phyloP scores from a whole-genome alignment of 1,140 invertebrate genomes.

The Drosophila auraria region DNA sequence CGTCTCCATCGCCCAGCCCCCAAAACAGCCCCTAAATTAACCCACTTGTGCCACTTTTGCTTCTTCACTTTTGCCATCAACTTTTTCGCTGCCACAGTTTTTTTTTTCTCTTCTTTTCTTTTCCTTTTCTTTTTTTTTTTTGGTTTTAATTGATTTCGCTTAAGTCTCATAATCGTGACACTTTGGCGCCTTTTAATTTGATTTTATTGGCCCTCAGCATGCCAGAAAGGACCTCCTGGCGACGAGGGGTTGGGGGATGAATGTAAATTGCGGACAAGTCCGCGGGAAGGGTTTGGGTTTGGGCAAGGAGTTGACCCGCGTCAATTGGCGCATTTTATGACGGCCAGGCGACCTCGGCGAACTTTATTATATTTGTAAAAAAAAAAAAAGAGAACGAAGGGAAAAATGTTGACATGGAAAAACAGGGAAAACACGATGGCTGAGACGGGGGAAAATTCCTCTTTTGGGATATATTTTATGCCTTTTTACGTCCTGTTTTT shows the following conservation, averaged over 20 bases:
- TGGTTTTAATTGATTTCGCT: constrained; percentile 79
- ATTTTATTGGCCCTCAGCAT: constrained; percentile 80
- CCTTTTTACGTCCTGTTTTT: constrained; percentile 34
- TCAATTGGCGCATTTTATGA: constrained; percentile 79
- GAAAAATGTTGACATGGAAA: constrained; percentile 27
- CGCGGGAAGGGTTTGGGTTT: background rate
- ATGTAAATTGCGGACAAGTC: background rate
- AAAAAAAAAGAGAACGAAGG: background rate
- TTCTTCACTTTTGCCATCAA: constrained; percentile 10
- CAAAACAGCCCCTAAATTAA: constrained; percentile 18
- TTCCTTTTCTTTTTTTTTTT: constrained; percentile 12
- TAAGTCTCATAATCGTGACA: constrained; percentile 82
- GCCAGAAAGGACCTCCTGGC: constrained; percentile 30
- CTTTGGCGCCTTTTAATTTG: constrained; percentile 83
- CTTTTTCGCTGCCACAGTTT: background rate
- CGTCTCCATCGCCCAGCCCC: constrained; percentile 25
- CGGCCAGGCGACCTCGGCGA: constrained; percentile 56
- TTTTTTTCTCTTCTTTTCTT: background rate
- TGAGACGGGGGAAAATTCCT: constrained; percentile 34
- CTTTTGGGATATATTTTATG: constrained; percentile 55
- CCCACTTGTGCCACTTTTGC: constrained; percentile 38
- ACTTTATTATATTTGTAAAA: constrained; percentile 74
- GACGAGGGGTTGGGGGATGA: background rate
- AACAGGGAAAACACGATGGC: constrained; percentile 11
- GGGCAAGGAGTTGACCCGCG: constrained; percentile 60